phyloP scores from a whole-genome alignment of 2,113 vertebrate species.

The Plestiodon gilberti region DNA sequence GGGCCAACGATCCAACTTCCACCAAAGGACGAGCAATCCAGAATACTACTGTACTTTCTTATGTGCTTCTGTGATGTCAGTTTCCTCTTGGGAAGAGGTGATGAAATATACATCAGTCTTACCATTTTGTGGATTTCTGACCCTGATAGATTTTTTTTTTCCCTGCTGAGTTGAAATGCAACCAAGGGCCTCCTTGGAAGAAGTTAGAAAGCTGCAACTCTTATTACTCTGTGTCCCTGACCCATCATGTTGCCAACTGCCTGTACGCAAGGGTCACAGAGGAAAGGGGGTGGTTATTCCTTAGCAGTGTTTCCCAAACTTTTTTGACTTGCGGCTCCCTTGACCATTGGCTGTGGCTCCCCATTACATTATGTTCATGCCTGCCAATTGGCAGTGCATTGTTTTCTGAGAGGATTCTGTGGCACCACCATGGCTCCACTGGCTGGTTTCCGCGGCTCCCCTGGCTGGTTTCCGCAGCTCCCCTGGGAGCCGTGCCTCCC shows the following conservation, averaged over 20 bases:
- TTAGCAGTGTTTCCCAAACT: no score
- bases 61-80: neutral
- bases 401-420: no score
- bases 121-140: neutral
- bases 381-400: no score
- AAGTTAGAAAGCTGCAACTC: neutral
- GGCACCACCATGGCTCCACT: no score
- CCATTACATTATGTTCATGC: no score
- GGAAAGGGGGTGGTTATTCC: neutral
- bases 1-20: neutral
- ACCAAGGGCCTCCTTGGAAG: neutral
- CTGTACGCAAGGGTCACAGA: neutral
- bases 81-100: neutral
- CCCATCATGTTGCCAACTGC: neutral
- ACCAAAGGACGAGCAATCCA: neutral
- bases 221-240: accelerated
- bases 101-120: neutral
- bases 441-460: no score
- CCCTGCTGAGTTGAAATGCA: neutral
- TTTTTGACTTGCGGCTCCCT: no score
- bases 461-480: no score
- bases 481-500: no score
- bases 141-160: no score
- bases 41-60: neutral
- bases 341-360: no score